These are phyloP conservation scores for Drosophila longiperda DNA, from an alignment of 2,888 invertebrate species.

Conservation along the genomic window DNA sequence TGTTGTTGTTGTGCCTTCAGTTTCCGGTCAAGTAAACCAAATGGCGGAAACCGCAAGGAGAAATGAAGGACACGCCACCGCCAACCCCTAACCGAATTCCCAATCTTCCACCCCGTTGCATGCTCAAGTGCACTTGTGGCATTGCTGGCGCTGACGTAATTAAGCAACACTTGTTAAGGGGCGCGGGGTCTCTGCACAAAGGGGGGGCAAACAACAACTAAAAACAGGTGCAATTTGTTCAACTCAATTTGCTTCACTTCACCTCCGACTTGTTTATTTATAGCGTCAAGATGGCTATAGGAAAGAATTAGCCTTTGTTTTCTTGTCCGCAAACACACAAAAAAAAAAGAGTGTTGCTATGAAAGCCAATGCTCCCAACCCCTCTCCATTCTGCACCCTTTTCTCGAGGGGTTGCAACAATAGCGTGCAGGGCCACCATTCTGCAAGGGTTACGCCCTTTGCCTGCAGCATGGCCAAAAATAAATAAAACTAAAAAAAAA, in stretches of 20 bases:
- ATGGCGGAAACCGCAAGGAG: conserved; percentile 53
- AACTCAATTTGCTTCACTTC: conserved; percentile 72
- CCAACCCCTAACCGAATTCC: background rate
- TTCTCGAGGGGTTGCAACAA: background rate
- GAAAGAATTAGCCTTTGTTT: conserved; percentile 47
- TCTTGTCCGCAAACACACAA: conserved; percentile 11
- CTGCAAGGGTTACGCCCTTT: conserved; percentile 35
- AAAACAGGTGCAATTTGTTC: conserved; percentile 75
- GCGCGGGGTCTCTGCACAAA: background rate
- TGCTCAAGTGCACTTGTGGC: conserved; percentile 72
- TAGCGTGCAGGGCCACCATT: conserved; percentile 61
- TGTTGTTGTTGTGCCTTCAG: conserved; percentile 57
- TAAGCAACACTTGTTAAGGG: conserved; percentile 74
- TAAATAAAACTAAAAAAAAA: conserved; percentile 3
- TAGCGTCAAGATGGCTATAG: conserved; percentile 35
- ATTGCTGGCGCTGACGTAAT: conserved; percentile 70
- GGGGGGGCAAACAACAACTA: conserved; percentile 32
- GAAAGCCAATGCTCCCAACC: background rate
- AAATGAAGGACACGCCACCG: conserved; percentile 57
- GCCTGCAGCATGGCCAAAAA: conserved; percentile 24
- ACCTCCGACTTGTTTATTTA: conserved; percentile 48
- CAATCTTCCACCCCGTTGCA: conserved; percentile 41
- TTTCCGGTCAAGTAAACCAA: conserved; percentile 67
- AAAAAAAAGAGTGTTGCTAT: conserved; percentile 27
- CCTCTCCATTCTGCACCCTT: background rate